Conservation (phyloP, 2,888 invertebrate genomes). For the Cephus pulcher region DNA sequence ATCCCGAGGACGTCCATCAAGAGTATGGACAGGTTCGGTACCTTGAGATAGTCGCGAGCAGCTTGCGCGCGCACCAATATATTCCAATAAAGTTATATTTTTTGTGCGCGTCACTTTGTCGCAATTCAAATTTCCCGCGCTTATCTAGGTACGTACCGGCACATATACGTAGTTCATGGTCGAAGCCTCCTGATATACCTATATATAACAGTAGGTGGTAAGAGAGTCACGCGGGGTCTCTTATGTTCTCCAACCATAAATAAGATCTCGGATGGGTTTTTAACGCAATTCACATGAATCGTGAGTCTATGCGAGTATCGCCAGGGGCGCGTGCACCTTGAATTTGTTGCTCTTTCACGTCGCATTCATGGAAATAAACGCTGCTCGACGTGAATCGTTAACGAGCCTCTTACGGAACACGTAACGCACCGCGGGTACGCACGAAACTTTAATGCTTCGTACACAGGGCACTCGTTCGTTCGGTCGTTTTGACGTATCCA, state of each 20-base stretch:
- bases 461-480: neutral
- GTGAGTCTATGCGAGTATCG: neutral
- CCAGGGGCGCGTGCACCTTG: constrained; percentile 7
- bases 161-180: neutral
- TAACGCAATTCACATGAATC: constrained; percentile 5
- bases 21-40: neutral
- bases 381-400: constrained; percentile 2
- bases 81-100: neutral
- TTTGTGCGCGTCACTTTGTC: neutral
- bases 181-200: neutral
- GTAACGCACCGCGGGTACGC: neutral
- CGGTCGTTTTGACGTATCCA: neutral
- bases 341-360: constrained; percentile 9
- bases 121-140: neutral
- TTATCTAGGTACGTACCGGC: neutral
- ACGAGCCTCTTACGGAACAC: neutral
- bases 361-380: constrained; percentile 7
- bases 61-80: neutral
- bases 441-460: neutral
- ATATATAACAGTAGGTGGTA: neutral
- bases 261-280: neutral
- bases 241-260: neutral
- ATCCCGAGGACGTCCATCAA: neutral
- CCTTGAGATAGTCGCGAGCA: neutral
- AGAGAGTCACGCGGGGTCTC: neutral